Evolutionary conservation across 64 coral and sea anemone genomes (phyloP).

Genomic region (Montipora cactus): DNA sequence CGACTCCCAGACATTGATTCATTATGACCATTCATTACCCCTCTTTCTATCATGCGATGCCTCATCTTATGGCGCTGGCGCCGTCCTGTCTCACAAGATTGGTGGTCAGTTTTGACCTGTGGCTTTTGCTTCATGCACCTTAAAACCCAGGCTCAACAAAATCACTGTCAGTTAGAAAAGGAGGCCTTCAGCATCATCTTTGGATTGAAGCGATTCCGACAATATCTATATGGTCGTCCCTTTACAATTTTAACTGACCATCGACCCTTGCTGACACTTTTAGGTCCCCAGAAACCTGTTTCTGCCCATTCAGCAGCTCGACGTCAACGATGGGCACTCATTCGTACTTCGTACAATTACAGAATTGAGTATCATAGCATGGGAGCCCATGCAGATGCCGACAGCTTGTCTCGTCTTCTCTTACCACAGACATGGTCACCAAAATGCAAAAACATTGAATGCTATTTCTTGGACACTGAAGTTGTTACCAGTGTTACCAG

Average conservation of each 20-base stretch:
- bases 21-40: conserved; percentile 52
- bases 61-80: conserved; percentile 67
- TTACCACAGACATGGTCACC: conserved; percentile 70
- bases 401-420: conserved; percentile 19
- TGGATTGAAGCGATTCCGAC: conserved; percentile 49
- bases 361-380: too few species aligned
- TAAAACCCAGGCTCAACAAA: conserved; percentile 43
- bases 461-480: conserved; percentile 63
- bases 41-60: neutral
- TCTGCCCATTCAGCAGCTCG: conserved; percentile 39
- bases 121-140: conserved; percentile 24
- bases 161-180: neutral
- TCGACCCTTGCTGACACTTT: conserved; percentile 66
- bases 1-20: conserved; percentile 55
- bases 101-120: conserved; percentile 47
- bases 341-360: conserved; percentile 13
- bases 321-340: conserved; percentile 60
- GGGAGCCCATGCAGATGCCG: neutral
- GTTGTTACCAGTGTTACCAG: conserved; percentile 38
- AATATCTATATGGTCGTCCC: conserved; percentile 48
- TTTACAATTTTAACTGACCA: conserved; percentile 57
- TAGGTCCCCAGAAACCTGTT: conserved; percentile 47
- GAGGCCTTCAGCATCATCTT: conserved; percentile 59
- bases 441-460: conserved; percentile 8
- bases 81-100: conserved; percentile 70